Conservation (phyloP, 1,140 invertebrate species). For the Caenorhabditis inopinata region DNA sequence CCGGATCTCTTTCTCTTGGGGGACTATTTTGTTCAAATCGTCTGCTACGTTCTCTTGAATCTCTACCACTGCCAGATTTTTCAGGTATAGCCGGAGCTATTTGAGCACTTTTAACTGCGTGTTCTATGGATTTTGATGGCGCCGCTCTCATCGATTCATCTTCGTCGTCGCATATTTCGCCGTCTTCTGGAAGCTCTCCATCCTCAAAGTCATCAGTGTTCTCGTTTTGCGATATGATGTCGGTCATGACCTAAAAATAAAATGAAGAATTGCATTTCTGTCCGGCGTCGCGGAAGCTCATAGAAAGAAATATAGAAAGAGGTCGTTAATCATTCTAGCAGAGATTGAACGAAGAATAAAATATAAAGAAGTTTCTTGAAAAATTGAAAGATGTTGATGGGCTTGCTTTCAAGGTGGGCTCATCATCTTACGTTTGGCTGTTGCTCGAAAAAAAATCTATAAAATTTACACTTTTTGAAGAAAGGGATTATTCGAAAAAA, state of each 20-base stretch:
- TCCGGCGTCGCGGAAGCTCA: too few species aligned
- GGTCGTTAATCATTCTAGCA: too few species aligned
- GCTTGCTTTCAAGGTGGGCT: too few species aligned
- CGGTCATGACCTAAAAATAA: not conserved
- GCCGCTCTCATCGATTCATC: slow-evolving; percentile 49
- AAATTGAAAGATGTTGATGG: too few species aligned
- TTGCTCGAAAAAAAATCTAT: too few species aligned
- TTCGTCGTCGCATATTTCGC: slow-evolving; percentile 61
- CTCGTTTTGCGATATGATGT: slow-evolving; percentile 3
- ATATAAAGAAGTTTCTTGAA: too few species aligned
- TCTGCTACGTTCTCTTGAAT: not conserved
- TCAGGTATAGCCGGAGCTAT: not conserved
- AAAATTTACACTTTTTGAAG: too few species aligned
- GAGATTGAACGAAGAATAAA: too few species aligned
- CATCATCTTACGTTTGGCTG: too few species aligned
- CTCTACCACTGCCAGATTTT: not conserved
- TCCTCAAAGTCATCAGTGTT: slow-evolving; percentile 52
- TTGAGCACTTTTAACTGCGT: too few species aligned
- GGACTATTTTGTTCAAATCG: slow-evolving; percentile 19
- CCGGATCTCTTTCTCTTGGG: not conserved
- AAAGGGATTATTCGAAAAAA: too few species aligned
- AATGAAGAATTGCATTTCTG: not conserved
- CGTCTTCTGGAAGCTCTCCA: slow-evolving; percentile 61
- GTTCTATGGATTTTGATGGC: slow-evolving; percentile 2
- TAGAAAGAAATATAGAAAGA: too few species aligned